These are phyloP conservation scores for Merodon equestris DNA, from an alignment of 2,888 invertebrate genomes.

Conservation along the genomic window DNA sequence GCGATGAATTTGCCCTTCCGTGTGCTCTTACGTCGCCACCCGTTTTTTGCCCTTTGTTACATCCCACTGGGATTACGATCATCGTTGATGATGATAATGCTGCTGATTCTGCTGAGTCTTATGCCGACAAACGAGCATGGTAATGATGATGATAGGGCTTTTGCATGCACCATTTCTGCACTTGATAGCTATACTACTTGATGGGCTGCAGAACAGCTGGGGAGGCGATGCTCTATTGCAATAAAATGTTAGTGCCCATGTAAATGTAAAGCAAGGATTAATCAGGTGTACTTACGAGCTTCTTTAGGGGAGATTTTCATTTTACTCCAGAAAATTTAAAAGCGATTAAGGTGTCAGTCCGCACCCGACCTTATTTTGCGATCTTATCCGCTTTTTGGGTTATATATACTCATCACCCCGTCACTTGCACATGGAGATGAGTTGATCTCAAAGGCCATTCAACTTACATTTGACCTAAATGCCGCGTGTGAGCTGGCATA, in stretches of 20 bases:
- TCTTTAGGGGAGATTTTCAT: slow-evolving; percentile 42
- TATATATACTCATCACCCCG: too few species aligned
- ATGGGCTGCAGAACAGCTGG: slow-evolving; percentile 25
- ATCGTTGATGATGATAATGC: slow-evolving; percentile 12
- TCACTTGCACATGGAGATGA: too few species aligned
- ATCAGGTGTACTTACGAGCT: slow-evolving; percentile 55
- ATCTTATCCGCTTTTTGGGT: too few species aligned
- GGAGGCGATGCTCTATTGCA: slow-evolving; percentile 18
- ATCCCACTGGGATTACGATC: slow-evolving; percentile 38
- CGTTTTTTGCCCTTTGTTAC: slow-evolving; percentile 15
- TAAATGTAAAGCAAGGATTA: slow-evolving; percentile 47
- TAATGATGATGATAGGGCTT: slow-evolving; percentile 49
- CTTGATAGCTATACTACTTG: slow-evolving; percentile 58
- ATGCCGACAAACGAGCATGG: neutral
- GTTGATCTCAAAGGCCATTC: too few species aligned
- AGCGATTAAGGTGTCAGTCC: slow-evolving; percentile 17
- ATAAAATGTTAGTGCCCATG: slow-evolving; percentile 59
- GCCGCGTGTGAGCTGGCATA: too few species aligned
- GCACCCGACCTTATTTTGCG: slow-evolving; percentile 23
- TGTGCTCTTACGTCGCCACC: too few species aligned
- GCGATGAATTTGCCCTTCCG: slow-evolving; percentile 37
- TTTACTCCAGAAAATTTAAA: slow-evolving; percentile 31
- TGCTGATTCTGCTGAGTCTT: slow-evolving; percentile 12
- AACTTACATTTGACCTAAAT: too few species aligned
- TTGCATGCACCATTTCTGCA: slow-evolving; percentile 64